Percentiles rank a stretch among this genome's conserved stretches.
Evolutionary conservation across 1,140 invertebrate genomes (phyloP).

Genomic region (Leptopilina boulardi): DNA sequence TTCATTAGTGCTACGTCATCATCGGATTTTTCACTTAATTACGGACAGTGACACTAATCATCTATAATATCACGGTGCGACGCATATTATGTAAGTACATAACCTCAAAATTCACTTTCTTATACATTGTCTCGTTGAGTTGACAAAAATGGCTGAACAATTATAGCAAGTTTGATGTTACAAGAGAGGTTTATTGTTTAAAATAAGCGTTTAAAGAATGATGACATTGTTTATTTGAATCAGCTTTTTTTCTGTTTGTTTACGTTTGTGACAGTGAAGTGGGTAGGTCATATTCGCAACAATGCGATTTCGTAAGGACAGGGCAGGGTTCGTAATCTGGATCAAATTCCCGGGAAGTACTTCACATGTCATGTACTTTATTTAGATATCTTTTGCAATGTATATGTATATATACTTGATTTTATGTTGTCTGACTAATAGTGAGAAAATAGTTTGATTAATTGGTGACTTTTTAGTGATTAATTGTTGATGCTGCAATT

Average conservation of each 20-base stretch:
- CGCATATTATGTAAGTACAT: conserved; percentile 65
- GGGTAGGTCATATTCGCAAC: conserved; percentile 3
- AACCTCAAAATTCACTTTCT: not conserved
- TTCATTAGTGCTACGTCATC: conserved; percentile 21
- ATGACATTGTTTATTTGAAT: not conserved
- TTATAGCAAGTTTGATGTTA: not conserved
- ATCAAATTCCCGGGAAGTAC: conserved; percentile 11
- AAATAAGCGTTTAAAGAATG: not conserved
- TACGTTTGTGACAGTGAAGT: not conserved
- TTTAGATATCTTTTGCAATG: not conserved
- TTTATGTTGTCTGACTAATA: not conserved
- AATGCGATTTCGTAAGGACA: conserved; percentile 13
- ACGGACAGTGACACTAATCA: conserved; percentile 42
- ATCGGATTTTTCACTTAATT: conserved; percentile 35
- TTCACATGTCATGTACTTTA: not conserved
- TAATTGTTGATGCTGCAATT: too few relatives aligned
- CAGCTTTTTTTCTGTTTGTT: not conserved
- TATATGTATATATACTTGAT: not conserved
- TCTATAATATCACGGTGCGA: conserved; percentile 53
- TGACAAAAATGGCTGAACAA: not conserved
- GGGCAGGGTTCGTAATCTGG: conserved; percentile 15
- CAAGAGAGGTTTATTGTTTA: not conserved
- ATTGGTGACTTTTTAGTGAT: not conserved
- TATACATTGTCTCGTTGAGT: not conserved
- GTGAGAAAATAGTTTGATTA: not conserved